phyloP scores from a whole-genome alignment of 2,113 vertebrate genomes.

The Nesogale talazaci region DNA sequence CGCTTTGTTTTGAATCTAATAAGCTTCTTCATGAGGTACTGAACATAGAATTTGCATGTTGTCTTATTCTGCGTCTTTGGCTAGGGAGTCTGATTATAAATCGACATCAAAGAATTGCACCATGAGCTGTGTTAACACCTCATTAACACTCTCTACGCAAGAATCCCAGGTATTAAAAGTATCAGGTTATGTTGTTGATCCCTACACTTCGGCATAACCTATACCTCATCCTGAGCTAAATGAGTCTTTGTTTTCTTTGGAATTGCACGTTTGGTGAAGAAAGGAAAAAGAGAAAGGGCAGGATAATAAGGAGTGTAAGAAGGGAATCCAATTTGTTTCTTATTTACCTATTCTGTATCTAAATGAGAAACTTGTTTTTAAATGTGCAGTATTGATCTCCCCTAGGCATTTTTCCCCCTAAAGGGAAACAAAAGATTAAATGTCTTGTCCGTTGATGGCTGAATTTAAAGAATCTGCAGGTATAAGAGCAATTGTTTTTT shows the following conservation, averaged over 20 bases:
- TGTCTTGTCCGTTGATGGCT: constrained; percentile 48
- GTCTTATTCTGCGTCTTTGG: constrained; percentile 20
- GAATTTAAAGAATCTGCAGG: constrained; percentile 53
- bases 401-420: neutral
- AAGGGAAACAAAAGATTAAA: constrained; percentile 50
- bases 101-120: constrained; percentile 66
- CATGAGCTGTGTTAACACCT: constrained; percentile 63
- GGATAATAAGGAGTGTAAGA: constrained; percentile 29
- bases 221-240: constrained; percentile 47
- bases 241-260: constrained; percentile 59
- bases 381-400: constrained; percentile 59
- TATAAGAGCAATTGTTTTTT: constrained; percentile 58
- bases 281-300: neutral
- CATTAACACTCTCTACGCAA: constrained; percentile 63
- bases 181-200: neutral
- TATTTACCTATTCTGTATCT: constrained; percentile 54
- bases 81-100: constrained; percentile 36
- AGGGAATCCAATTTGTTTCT: constrained; percentile 49
- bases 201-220: neutral
- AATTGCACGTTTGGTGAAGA: constrained; percentile 40
- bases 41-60: neutral
- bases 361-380: constrained; percentile 65
- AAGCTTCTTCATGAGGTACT: constrained; percentile 40
- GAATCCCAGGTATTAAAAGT: constrained; percentile 10
- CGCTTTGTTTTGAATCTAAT: constrained; percentile 44